A percentile compares a stretch with the other conserved stretches of the same genome.
Conservation (phyloP, 2,113 vertebrate species). For the Hyaena hyaena region DNA sequence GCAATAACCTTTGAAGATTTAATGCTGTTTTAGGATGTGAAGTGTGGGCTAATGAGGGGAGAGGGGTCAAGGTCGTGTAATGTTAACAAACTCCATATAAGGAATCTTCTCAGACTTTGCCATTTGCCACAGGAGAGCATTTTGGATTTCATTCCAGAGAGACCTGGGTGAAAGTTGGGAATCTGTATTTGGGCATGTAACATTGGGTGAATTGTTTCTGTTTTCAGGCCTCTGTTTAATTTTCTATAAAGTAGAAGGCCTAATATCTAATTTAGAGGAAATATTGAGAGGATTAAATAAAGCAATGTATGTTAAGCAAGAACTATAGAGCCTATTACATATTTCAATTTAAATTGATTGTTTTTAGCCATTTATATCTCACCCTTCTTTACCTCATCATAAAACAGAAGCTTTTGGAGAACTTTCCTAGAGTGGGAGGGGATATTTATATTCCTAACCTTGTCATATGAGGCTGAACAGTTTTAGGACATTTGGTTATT, state of each 20-base stretch:
- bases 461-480: background rate
- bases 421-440: background rate
- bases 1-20: background rate
- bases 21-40: background rate
- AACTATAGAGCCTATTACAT: background rate
- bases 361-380: background rate
- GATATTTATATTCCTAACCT: background rate
- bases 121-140: background rate
- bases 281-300: background rate
- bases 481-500: background rate
- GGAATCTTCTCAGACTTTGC: background rate
- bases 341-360: background rate
- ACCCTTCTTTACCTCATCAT: background rate
- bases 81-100: background rate
- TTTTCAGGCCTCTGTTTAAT: background rate
- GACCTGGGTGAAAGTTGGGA: background rate
- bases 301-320: background rate
- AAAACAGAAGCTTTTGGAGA: background rate
- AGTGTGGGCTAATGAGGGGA: background rate
- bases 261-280: background rate
- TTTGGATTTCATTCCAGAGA: background rate
- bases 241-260: background rate
- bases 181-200: fast-evolving
- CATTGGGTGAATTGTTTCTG: background rate
- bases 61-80: background rate